Evolutionary conservation across 2,888 invertebrate species (phyloP).

Genomic region (Euplagia quadripunctaria): DNA sequence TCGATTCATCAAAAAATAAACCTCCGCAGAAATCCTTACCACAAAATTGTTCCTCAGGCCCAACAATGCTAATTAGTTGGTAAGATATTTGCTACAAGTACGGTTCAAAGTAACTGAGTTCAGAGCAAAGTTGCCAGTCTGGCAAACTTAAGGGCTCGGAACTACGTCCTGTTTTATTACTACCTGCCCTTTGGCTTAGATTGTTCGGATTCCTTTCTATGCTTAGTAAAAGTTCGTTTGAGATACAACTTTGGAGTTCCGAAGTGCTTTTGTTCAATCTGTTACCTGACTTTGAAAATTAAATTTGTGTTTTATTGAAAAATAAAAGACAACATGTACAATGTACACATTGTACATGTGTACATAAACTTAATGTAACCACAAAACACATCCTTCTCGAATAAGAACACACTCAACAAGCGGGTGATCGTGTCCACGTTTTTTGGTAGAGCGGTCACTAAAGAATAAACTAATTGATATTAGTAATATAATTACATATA

Average conservation of each 20-base stretch:
- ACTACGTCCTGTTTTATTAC: constrained; percentile 12
- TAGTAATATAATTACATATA: too few species aligned
- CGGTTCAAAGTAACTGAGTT: constrained; percentile 6
- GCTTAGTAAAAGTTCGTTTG: constrained; percentile 7
- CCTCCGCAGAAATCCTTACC: neutral
- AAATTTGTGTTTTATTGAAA: neutral
- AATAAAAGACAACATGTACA: too few species aligned
- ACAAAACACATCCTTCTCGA: too few species aligned
- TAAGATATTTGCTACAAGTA: constrained; percentile 16
- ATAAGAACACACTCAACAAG: too few species aligned
- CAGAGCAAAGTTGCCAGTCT: neutral
- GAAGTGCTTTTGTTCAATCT: constrained; percentile 3
- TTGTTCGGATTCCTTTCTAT: constrained; percentile 12
- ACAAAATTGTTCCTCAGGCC: neutral
- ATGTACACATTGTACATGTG: too few species aligned
- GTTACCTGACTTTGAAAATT: neutral
- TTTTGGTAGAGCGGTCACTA: too few species aligned
- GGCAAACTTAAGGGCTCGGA: constrained; percentile 13
- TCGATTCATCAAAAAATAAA: too few species aligned
- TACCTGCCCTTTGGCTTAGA: constrained; percentile 12
- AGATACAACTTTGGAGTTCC: constrained; percentile 9
- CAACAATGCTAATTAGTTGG: constrained; percentile 21
- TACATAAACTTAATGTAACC: too few species aligned
- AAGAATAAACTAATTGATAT: too few species aligned
- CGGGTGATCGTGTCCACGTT: too few species aligned